Base-by-base conservation (phyloP, 1,140 invertebrate species). In the Meloidogyne floridensis region DNA sequence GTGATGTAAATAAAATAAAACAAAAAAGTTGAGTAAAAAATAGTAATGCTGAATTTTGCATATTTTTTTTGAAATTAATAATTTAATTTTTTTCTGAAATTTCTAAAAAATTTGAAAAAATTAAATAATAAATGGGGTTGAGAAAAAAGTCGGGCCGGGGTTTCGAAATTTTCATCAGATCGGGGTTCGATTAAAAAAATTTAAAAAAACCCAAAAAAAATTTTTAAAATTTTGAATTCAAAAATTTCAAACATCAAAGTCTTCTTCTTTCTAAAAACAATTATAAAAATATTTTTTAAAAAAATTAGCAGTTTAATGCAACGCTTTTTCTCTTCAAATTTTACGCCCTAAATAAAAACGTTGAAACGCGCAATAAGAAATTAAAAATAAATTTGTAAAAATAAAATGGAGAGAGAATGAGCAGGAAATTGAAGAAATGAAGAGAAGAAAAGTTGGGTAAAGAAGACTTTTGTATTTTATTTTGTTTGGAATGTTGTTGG, bases 401-500 rank as follows among this genome's bases (percentile, higher is more conserved):
- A 65, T 65, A n/a, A n/a, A 59, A 59, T 47, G 0, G 7, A 65
- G 15, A 65, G 56, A 59, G 15, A 4, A n/a, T n/a, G 59, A n/a
- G n/a, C n/a, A 65, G n/a, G 59, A 59, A 59, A 59, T 59, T 59
- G 11, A 15, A n/a, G n/a, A n/a, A n/a, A 18, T 6, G 8, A 59
- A 4, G 6, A 59, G 6, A 53, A 13, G 2, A 54, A 54, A 54
- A 54, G 53, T 54, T 65, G n/a, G 59, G 59, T 65, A 65, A 65
- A n/a, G 7, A 47, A 47, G n/a, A 65, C n/a, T 65, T 65, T 65
- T 65, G 59, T 65, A 65, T 65, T 65, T 65, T 65, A n/a, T n/a
- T 65, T 65, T 65, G 59, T n/a, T 65, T 65, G 59, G 59, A 65
- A 65, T 65, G 15, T 13, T 5, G n/a, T 65, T 11, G 59, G n/a